These are phyloP conservation scores for Bambusicola thoracicus DNA, from an alignment of 2,113 vertebrate genomes.

Conservation along the genomic window DNA sequence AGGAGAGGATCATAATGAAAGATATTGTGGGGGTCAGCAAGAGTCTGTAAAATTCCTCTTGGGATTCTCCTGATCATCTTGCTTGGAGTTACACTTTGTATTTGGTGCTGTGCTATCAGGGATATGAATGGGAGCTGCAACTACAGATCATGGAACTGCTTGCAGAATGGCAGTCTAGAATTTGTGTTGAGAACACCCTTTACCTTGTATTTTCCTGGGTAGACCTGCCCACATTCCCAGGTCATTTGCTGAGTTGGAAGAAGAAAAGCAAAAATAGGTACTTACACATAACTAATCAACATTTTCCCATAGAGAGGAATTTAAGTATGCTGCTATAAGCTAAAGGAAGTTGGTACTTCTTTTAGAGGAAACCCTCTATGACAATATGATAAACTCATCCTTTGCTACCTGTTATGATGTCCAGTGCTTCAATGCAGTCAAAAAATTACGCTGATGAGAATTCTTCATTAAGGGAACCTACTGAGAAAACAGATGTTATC, in stretches of 20 bases:
- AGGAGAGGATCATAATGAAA: background rate
- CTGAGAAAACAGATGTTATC: background rate
- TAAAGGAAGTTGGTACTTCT: background rate
- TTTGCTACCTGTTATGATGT: background rate
- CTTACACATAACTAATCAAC: background rate
- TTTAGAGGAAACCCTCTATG: background rate
- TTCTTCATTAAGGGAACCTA: background rate
- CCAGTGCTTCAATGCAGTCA: background rate
- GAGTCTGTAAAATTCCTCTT: background rate
- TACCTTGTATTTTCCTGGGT: background rate
- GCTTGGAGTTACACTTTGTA: background rate
- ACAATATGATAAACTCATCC: background rate
- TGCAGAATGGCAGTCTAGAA: background rate
- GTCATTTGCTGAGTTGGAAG: background rate
- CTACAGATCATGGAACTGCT: background rate
- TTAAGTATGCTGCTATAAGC: background rate
- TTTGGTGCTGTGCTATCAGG: background rate
- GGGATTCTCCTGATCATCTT: background rate
- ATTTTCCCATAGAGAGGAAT: background rate
- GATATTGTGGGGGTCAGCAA: background rate
- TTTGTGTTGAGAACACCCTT: background rate
- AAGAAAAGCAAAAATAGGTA: background rate
- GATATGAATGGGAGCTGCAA: background rate
- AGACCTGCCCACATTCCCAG: background rate
- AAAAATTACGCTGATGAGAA: background rate